phyloP scores from a whole-genome alignment of 2,888 invertebrate genomes.

The Euzophera pinguis region DNA sequence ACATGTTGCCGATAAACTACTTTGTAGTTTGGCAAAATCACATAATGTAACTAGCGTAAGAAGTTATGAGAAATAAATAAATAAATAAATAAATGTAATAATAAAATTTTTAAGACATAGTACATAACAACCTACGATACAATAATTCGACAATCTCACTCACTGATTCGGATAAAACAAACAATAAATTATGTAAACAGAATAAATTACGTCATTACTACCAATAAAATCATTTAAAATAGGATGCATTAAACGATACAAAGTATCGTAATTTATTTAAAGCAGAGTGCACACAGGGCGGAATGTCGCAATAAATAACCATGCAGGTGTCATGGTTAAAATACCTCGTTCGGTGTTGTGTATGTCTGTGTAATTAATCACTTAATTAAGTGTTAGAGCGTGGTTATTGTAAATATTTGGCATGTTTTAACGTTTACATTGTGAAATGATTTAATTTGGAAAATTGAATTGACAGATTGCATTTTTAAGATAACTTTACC shows the following conservation, averaged over 20 bases:
- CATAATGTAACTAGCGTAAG: no score
- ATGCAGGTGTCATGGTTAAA: slow-evolving; percentile 24
- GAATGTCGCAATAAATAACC: slow-evolving; percentile 25
- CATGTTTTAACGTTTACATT: not conserved
- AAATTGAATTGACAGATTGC: not conserved
- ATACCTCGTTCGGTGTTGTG: slow-evolving; percentile 15
- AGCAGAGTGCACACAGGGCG: slow-evolving; percentile 18
- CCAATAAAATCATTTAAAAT: slow-evolving; percentile 9
- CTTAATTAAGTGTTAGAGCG: slow-evolving; percentile 7
- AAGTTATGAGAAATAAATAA: no score
- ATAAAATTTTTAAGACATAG: no score
- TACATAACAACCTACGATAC: not conserved
- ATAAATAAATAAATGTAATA: no score
- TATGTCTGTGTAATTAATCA: not conserved
- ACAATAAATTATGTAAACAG: slow-evolving; percentile 5
- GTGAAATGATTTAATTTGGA: not conserved
- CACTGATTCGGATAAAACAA: not conserved
- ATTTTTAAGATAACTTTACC: no score
- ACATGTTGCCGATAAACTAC: no score
- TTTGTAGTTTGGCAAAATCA: no score
- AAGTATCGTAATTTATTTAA: slow-evolving; percentile 22
- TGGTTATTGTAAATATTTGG: slow-evolving; percentile 1
- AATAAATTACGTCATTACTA: slow-evolving; percentile 8
- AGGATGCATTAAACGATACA: slow-evolving; percentile 11
- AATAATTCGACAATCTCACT: not conserved